Conservation (phyloP, 1,140 invertebrate species). For the Tachypleus tridentatus region DNA sequence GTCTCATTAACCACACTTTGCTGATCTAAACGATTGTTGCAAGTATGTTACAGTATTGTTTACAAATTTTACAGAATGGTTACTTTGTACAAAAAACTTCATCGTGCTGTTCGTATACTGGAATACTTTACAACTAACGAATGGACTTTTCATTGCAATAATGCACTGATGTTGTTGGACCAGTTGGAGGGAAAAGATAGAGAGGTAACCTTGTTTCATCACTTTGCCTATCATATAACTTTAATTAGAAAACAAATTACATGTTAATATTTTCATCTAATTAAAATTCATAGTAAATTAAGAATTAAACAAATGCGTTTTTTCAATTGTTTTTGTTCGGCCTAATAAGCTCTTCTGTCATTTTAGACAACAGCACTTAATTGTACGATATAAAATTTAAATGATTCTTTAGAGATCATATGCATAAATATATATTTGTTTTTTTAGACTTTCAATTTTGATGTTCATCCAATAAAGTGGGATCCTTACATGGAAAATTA, state of each 20-base stretch:
- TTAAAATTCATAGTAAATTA: no score
- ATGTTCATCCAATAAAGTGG: slow-evolving; percentile 56
- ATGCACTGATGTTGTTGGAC: slow-evolving; percentile 48
- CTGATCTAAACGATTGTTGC: no score
- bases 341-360: no score
- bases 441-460: slow-evolving; percentile 46
- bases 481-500: slow-evolving; percentile 53
- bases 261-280: background rate
- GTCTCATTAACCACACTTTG: no score
- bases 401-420: no score
- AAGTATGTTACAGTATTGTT: no score
- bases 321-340: no score
- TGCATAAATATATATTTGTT: background rate
- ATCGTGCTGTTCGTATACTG: slow-evolving; percentile 57
- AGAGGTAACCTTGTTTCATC: slow-evolving; percentile 21
- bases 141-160: slow-evolving; percentile 67
- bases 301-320: no score
- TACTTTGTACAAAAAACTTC: slow-evolving; percentile 63
- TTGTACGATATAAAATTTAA: no score
- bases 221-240: no score
- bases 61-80: slow-evolving; percentile 47
- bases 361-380: no score
- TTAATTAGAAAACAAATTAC: no score
- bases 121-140: slow-evolving; percentile 64
- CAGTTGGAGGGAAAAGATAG: slow-evolving; percentile 48